These are phyloP conservation scores for Habroteleia sp. DNA, from an alignment of 2,888 invertebrate genomes.

Conservation along the genomic window DNA sequence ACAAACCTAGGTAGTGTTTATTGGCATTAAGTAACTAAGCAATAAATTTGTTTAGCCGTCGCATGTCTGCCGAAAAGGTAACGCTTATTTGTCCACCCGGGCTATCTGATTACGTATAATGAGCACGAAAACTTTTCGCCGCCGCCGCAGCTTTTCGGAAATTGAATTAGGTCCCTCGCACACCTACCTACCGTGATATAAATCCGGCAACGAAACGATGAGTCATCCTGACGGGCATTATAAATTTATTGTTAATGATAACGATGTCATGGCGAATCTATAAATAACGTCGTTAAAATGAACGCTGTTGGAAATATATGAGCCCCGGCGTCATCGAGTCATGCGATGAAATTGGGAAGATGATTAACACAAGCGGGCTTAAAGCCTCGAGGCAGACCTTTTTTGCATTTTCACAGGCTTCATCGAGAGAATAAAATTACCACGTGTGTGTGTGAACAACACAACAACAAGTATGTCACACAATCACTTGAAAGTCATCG, in stretches of 20 bases:
- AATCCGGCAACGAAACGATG: slow-evolving; percentile 11
- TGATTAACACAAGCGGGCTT: slow-evolving; percentile 39
- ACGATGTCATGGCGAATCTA: slow-evolving; percentile 17
- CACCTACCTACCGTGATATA: slow-evolving; percentile 3
- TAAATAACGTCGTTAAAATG: slow-evolving; percentile 26
- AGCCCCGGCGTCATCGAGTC: slow-evolving; percentile 34
- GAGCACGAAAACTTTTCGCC: slow-evolving; percentile 11
- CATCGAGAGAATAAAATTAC: slow-evolving; percentile 40
- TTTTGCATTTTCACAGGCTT: slow-evolving; percentile 38
- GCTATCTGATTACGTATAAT: slow-evolving; percentile 22
- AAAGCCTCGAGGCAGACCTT: slow-evolving; percentile 35
- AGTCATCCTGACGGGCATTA: slow-evolving; percentile 18
- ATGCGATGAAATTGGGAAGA: slow-evolving; percentile 49
- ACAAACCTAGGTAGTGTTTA: slow-evolving; percentile 21
- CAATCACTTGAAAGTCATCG: slow-evolving; percentile 29
- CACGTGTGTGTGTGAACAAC: slow-evolving; percentile 42
- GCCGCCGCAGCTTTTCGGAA: slow-evolving; percentile 5
- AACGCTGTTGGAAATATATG: slow-evolving; percentile 13
- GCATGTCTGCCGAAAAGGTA: slow-evolving; percentile 4
- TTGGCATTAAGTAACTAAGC: slow-evolving; percentile 52
- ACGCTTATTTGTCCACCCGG: slow-evolving; percentile 11
- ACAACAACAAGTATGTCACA: slow-evolving; percentile 15
- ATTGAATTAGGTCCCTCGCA: slow-evolving; percentile 17
- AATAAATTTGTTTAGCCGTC: slow-evolving; percentile 39
- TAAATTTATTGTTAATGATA: slow-evolving; percentile 39